Evolutionary conservation across 2,888 invertebrate genomes (phyloP).

Genomic region (Oscheius sp.): DNA sequence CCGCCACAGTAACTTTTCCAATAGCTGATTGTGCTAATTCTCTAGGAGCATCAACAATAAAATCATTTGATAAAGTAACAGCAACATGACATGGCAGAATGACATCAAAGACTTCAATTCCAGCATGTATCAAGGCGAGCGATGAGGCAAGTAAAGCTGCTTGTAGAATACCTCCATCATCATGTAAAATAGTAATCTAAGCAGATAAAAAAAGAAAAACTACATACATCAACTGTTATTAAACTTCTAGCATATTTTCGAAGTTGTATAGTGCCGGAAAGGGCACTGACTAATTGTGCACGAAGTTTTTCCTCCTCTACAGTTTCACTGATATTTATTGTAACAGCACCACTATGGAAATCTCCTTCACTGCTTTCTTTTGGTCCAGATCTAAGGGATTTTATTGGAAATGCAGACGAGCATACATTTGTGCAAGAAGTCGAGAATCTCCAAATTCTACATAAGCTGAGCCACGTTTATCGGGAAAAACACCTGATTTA

Average conservation of each 20-base stretch:
- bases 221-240: slow-evolving; percentile 41
- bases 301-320: slow-evolving; percentile 33
- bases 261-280: slow-evolving; percentile 42
- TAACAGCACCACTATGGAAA: slow-evolving; percentile 25
- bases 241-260: slow-evolving; percentile 50
- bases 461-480: slow-evolving; percentile 51
- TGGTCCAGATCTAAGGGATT: slow-evolving; percentile 28
- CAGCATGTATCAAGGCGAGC: slow-evolving; percentile 50
- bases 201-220: background rate
- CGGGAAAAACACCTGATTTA: slow-evolving; percentile 53
- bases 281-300: slow-evolving; percentile 41
- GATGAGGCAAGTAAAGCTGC: slow-evolving; percentile 40
- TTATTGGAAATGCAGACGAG: too few species aligned
- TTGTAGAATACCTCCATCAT: slow-evolving; percentile 50
- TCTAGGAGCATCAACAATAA: slow-evolving; percentile 7
- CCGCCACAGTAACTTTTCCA: slow-evolving; percentile 17
- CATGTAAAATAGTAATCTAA: slow-evolving; percentile 44
- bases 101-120: slow-evolving; percentile 43
- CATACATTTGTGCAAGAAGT: slow-evolving; percentile 49
- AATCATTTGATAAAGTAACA: background rate
- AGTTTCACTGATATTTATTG: slow-evolving; percentile 24
- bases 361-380: slow-evolving; percentile 26
- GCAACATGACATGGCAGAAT: slow-evolving; percentile 16
- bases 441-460: slow-evolving; percentile 54
- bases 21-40: background rate